A percentile compares a stretch with the other conserved stretches of the same genome.
phyloP scores from a whole-genome alignment of 2,113 vertebrate species.

The Urocolius indicus region DNA sequence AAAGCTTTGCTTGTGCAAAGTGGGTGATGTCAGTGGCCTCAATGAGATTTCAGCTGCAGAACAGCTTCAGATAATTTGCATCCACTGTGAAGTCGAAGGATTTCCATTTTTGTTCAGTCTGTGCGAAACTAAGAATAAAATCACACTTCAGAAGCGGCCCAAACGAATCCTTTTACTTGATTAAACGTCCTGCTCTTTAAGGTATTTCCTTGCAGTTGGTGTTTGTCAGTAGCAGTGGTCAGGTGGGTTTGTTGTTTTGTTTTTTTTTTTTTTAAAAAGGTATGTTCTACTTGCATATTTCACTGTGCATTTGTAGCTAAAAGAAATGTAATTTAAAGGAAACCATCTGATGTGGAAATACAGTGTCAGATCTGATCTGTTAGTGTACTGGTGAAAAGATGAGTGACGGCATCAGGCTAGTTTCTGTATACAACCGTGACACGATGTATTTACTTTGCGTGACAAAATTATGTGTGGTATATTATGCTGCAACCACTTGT shows the following conservation, averaged over 20 bases:
- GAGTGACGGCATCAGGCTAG: background rate
- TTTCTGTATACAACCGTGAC: background rate
- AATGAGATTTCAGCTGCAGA: background rate
- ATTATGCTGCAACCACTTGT: background rate
- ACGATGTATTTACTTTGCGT: background rate
- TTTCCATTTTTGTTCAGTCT: background rate
- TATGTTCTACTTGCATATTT: background rate
- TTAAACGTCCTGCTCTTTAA: background rate
- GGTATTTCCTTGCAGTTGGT: background rate
- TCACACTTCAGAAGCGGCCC: background rate
- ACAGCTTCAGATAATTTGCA: background rate
- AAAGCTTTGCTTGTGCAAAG: background rate
- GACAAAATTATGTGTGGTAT: background rate
- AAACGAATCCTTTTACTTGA: background rate
- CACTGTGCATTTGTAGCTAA: background rate
- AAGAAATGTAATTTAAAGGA: background rate
- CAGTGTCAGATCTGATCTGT: background rate
- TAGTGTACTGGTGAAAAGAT: background rate
- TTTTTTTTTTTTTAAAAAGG: background rate
- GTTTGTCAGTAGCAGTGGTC: background rate
- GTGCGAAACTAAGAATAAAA: constrained; percentile 13
- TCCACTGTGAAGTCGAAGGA: background rate
- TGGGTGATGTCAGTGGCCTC: background rate
- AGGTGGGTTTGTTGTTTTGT: background rate
- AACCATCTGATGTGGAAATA: background rate